Percentiles rank a stretch among this genome's conserved stretches.
These are phyloP conservation scores for Pangasius macronema DNA, from an alignment of 2,797 vertebrate genomes.

Conservation along the genomic window DNA sequence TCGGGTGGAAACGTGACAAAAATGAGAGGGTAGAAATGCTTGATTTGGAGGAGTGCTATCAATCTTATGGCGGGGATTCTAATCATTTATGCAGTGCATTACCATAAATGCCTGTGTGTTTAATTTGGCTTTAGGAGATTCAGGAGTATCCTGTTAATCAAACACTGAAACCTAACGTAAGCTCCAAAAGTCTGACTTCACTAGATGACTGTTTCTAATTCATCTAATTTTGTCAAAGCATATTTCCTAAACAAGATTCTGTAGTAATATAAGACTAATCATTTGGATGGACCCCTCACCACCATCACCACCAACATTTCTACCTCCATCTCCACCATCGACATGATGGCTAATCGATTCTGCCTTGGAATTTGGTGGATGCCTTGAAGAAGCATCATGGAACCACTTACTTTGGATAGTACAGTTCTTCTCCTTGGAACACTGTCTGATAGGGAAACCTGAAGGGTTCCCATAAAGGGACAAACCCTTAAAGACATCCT, in stretches of 20 bases:
- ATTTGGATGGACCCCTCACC: neutral
- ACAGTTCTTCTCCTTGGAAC: neutral
- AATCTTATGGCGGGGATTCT: slow-evolving; percentile 3
- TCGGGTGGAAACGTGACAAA: slow-evolving; percentile 14
- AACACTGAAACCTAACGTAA: neutral
- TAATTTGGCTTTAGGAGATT: slow-evolving; percentile 1
- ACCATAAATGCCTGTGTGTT: neutral
- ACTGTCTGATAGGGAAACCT: neutral
- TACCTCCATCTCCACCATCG: neutral
- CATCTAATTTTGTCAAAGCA: neutral
- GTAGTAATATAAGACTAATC: neutral
- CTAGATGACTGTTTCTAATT: neutral
- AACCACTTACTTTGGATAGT: neutral
- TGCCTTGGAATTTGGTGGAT: neutral
- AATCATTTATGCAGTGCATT: slow-evolving; percentile 1
- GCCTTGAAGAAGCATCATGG: neutral
- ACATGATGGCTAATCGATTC: neutral
- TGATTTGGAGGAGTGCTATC: slow-evolving; percentile 3
- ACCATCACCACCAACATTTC: neutral
- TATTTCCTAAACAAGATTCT: neutral
- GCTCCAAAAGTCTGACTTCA: neutral
- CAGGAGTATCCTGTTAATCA: neutral
- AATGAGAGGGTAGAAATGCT: slow-evolving; percentile 12
- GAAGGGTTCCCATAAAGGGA: neutral
- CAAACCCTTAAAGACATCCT: neutral